Base-by-base conservation (phyloP, 2,888 invertebrate species). In the Drosophila greeni region DNA sequence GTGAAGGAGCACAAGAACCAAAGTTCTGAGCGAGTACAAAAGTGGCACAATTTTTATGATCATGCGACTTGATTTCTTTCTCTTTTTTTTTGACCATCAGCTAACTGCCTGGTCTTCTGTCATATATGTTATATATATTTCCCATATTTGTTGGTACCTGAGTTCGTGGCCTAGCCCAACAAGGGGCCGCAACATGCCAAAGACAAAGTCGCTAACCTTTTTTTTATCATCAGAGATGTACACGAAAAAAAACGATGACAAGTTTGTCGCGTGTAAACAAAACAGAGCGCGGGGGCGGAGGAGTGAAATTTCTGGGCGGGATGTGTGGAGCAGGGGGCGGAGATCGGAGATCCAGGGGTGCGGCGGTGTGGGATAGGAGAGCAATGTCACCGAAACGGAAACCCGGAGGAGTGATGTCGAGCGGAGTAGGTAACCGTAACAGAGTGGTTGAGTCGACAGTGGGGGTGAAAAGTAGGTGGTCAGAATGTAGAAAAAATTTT, bases 261-360 rank as follows among this genome's bases (percentile, higher is more conserved):
- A 80, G 82, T 80, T 80, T 80, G 79, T 83, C 84, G 82, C 79
- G 79, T 82, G 79, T 78, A 80, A 80, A 83, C 84, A 80, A 66
- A 67, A 74, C 72, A 65, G 64, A 75, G 81, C 37, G 75, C 81
- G 77, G 77, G 77, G 77, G 82, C 74, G 80, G 66, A 49, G 61
- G 43, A 34, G 48, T 20, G 24, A 14, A 29, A 26, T 43, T 45
- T 45, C 16, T 4, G 7, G 37, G n/a, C 26, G 51, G 51, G 55
- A 26, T 36, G 26, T 20, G 49, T 40, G 42, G 34, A 9, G 24
- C 34, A 24, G 34, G 49, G 49, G 48, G 18, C 20, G n/a, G n/a
- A 2, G 31, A 47, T 11, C 29, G 37, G 36, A 16, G 39, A 18
- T 24, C 24, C 18, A n/a, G 31, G 11, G 67, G 49, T 29, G 43